These are phyloP conservation scores for Gisinianus flammeolus DNA, from an alignment of 2,888 invertebrate genomes.

Conservation along the genomic window DNA sequence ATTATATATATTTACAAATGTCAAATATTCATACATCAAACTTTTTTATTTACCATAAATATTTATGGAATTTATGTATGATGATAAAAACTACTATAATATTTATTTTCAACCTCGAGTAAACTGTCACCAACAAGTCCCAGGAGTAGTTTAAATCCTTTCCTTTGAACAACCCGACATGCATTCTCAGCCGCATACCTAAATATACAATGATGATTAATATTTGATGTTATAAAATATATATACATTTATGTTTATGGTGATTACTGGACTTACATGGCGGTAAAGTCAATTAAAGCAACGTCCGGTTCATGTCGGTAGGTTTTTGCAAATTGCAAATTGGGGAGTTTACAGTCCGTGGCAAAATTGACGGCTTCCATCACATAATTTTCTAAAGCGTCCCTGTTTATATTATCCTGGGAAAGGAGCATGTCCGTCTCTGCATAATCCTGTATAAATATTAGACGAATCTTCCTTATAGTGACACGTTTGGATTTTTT, in stretches of 20 bases:
- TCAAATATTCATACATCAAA: too few relatives aligned
- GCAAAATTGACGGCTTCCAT: constrained; percentile 65
- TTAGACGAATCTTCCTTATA: background rate
- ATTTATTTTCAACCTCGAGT: constrained; percentile 60
- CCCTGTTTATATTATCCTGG: constrained; percentile 64
- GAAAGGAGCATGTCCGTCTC: constrained; percentile 64
- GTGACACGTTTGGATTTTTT: too few relatives aligned
- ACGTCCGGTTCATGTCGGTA: constrained; percentile 66
- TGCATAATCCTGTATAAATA: constrained; percentile 62
- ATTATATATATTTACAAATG: too few relatives aligned
- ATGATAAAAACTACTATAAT: background rate
- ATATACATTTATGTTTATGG: background rate
- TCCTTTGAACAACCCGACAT: constrained; percentile 63
- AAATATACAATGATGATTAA: too few relatives aligned
- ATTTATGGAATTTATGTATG: background rate
- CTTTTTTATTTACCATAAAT: too few relatives aligned
- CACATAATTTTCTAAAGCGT: constrained; percentile 64
- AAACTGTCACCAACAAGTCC: constrained; percentile 66
- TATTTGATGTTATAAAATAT: background rate
- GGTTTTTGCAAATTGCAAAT: constrained; percentile 65
- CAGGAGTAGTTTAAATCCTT: constrained; percentile 63
- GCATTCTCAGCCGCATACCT: constrained; percentile 64
- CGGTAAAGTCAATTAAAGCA: constrained; percentile 68
- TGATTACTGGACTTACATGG: constrained; percentile 61
- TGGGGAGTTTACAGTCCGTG: constrained; percentile 60